Conservation (phyloP, 2,113 vertebrate species). For the Neotragus pygmaeus region DNA sequence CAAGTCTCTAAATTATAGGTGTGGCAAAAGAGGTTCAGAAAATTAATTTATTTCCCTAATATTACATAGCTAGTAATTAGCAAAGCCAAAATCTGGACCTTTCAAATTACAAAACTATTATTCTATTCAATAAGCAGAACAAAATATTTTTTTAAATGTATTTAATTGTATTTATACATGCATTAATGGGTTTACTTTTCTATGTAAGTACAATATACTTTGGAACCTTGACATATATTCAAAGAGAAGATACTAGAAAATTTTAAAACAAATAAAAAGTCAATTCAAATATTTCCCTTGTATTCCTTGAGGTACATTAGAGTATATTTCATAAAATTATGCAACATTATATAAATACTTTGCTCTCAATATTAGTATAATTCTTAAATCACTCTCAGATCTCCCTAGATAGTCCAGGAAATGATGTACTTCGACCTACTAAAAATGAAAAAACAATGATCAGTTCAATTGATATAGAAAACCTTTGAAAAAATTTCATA, state of each 20-base stretch:
- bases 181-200: not conserved
- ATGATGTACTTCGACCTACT: not conserved
- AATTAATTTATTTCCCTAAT: not conserved
- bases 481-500: not conserved
- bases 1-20: not conserved
- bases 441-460: not conserved
- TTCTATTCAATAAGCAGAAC: not conserved
- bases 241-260: not conserved
- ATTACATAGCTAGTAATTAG: not conserved
- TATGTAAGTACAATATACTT: not conserved
- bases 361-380: not conserved
- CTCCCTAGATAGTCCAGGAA: not conserved
- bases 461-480: not conserved
- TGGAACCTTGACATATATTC: not conserved
- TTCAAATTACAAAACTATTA: not conserved
- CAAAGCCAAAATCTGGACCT: not conserved
- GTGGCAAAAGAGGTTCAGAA: not conserved
- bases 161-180: not conserved
- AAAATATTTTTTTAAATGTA: not conserved
- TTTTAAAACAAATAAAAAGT: not conserved
- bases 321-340: not conserved
- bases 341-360: not conserved
- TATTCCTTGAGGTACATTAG: not conserved
- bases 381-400: not conserved
- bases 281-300: not conserved